Evolutionary conservation across 2,888 invertebrate species (phyloP).

Genomic region (Parnassius orleans): DNA sequence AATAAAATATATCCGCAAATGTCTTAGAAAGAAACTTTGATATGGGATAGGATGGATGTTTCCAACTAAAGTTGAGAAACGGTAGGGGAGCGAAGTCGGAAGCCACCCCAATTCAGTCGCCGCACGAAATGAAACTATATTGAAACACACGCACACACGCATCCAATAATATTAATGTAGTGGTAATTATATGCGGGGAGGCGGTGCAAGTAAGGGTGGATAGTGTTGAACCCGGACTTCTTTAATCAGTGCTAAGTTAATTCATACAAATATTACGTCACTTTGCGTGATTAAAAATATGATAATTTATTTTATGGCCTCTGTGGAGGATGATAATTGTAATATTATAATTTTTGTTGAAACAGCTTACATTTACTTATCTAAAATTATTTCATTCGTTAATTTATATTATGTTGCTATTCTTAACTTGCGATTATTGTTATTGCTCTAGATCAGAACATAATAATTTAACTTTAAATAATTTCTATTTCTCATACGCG

Average conservation of each 20-base stretch:
- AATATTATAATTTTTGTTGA: no score
- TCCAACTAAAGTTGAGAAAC: conserved; percentile 9
- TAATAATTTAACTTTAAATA: no score
- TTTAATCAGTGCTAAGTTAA: background rate
- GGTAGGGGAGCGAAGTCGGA: conserved; percentile 5
- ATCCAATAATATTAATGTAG: background rate
- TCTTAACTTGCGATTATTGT: no score
- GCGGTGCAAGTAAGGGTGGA: background rate
- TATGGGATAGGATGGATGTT: conserved; percentile 7
- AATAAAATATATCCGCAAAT: background rate
- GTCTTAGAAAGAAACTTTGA: conserved; percentile 10
- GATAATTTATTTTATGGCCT: no score
- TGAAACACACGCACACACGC: conserved; percentile 1
- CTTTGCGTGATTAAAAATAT: no score
- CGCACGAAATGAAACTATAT: conserved; percentile 8
- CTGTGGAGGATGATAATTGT: no score
- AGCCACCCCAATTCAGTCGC: conserved; percentile 3
- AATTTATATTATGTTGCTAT: no score
- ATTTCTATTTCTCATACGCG: no score
- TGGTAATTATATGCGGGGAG: background rate
- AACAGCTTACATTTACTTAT: no score
- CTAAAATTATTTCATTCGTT: no score
- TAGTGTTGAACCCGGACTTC: background rate
- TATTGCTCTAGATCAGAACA: no score
- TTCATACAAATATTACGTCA: background rate